These are phyloP conservation scores for Meteorus colon DNA, from an alignment of 2,888 invertebrate genomes.

Conservation along the genomic window DNA sequence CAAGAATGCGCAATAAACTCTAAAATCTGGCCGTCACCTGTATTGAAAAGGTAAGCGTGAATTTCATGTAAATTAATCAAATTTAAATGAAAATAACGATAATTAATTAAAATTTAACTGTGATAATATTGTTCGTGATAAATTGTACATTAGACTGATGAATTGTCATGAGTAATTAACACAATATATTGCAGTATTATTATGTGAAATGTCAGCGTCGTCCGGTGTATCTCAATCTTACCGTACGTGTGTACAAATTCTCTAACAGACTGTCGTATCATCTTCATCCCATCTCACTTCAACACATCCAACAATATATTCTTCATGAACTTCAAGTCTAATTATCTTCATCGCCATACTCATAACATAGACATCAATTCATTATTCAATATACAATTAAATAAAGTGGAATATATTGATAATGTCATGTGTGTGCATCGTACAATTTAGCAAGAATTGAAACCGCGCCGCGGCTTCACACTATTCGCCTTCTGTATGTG, in stretches of 20 bases:
- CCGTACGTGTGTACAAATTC: background rate
- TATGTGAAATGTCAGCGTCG: constrained; percentile 42
- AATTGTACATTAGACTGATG: constrained; percentile 13
- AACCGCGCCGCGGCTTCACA: constrained; percentile 29
- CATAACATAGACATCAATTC: background rate
- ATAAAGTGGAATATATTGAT: background rate
- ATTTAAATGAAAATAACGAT: constrained; percentile 53
- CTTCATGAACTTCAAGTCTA: background rate
- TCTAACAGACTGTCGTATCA: constrained; percentile 40
- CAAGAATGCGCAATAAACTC: constrained; percentile 70
- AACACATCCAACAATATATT: background rate
- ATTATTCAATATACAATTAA: background rate
- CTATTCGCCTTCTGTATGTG: background rate
- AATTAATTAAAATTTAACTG: constrained; percentile 27
- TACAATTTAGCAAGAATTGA: background rate
- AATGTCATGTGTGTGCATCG: constrained; percentile 11
- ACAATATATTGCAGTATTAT: constrained; percentile 33
- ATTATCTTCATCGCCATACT: background rate
- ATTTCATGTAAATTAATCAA: constrained; percentile 54
- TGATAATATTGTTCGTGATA: constrained; percentile 8
- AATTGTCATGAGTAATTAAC: constrained; percentile 59
- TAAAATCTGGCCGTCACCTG: constrained; percentile 76
- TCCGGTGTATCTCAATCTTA: constrained; percentile 39
- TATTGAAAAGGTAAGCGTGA: constrained; percentile 75
- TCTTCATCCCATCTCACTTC: constrained; percentile 1